Evolutionary conservation across 2,113 vertebrate species (phyloP).

Genomic region (Ascaphus truei): DNA sequence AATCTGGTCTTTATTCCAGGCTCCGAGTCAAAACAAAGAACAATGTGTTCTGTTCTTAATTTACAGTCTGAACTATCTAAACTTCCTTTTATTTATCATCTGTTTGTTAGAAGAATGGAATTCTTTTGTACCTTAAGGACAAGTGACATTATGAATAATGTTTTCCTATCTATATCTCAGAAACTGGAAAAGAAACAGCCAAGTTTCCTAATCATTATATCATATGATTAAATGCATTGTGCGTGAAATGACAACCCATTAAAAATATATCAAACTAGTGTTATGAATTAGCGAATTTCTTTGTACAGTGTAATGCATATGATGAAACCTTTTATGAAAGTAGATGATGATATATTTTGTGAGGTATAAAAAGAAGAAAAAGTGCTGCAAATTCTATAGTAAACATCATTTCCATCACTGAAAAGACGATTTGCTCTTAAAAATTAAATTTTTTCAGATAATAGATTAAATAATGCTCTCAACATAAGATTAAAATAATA

Average conservation of each 20-base stretch:
- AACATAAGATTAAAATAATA: too few relatives aligned
- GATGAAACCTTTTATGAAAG: too few relatives aligned
- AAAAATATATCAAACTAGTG: background rate
- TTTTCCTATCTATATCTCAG: slow-evolving; percentile 12
- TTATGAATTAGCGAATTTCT: background rate
- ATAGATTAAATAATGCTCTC: too few relatives aligned
- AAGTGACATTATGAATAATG: slow-evolving; percentile 22
- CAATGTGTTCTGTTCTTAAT: slow-evolving; percentile 42
- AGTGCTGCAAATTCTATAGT: too few relatives aligned
- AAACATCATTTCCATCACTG: too few relatives aligned
- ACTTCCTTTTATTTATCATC: slow-evolving; percentile 54
- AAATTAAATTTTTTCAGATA: too few relatives aligned
- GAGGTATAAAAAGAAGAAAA: too few relatives aligned
- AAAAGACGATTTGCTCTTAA: too few relatives aligned
- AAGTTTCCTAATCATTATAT: slow-evolving; percentile 31
- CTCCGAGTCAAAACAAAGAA: slow-evolving; percentile 44
- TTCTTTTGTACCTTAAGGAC: slow-evolving; percentile 36
- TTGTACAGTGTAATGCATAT: too few relatives aligned
- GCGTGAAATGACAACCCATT: background rate
- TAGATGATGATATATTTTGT: too few relatives aligned
- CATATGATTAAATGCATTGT: slow-evolving; percentile 28
- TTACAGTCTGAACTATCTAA: slow-evolving; percentile 36
- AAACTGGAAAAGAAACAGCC: background rate
- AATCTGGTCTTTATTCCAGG: slow-evolving; percentile 51
- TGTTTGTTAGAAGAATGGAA: slow-evolving; percentile 34